Evolutionary conservation across 2,113 vertebrate genomes (phyloP).

Genomic region (Probosciger aterrimus): DNA sequence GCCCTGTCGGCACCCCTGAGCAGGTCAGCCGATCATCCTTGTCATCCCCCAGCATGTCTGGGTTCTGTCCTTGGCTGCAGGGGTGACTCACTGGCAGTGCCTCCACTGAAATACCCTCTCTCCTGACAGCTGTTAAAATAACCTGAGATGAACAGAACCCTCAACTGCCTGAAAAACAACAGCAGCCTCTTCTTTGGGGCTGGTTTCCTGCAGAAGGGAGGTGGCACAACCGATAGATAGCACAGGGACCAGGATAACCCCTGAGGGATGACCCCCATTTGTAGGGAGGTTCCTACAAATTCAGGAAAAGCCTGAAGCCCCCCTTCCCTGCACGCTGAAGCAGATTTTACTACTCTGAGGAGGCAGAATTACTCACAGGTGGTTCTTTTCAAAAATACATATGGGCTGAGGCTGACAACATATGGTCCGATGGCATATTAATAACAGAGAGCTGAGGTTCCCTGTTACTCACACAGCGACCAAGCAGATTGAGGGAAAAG

Average conservation of each 20-base stretch:
- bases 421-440: slow-evolving; percentile 5
- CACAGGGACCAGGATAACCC: background rate
- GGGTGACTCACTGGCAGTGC: slow-evolving; percentile 10
- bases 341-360: slow-evolving; percentile 24
- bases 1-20: background rate
- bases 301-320: background rate
- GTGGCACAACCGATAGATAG: background rate
- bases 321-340: background rate
- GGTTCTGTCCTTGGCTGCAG: background rate
- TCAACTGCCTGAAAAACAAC: background rate
- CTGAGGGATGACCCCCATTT: background rate
- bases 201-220: background rate
- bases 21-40: background rate
- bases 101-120: background rate
- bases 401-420: slow-evolving; percentile 36
- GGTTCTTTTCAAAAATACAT: slow-evolving; percentile 58
- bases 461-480: slow-evolving; percentile 5
- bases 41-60: background rate
- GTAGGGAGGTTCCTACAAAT: background rate
- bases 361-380: slow-evolving; percentile 61
- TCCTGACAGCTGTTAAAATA: slow-evolving; percentile 28
- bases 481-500: slow-evolving; percentile 25
- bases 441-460: slow-evolving; percentile 15
- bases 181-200: background rate
- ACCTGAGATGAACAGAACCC: background rate